Evolutionary conservation across 2,888 invertebrate genomes (phyloP), one percentile per base, ranked within the genome.

Genomic region (Limenitis camilla): DNA sequence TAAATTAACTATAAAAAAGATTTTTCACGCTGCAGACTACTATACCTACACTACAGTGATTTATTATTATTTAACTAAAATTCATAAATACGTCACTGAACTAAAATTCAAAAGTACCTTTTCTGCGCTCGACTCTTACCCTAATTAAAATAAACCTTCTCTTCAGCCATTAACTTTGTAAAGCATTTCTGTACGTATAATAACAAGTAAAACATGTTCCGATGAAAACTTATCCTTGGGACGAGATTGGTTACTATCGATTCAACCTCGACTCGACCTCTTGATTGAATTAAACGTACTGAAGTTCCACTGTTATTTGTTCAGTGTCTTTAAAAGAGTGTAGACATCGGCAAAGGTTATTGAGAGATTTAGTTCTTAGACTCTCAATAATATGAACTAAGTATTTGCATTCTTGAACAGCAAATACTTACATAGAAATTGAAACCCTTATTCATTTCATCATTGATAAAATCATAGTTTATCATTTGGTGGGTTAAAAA

Each of bases 301-400:
- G 53, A 51, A 39, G 42, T 51, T 53, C 50, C 40, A 56, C 40
- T 41, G 53, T 29, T 53, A 52, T 56, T 53, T 53, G 53, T 39
- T 51, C 50, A 44, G 51, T 36, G 40, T 45, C 51, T 46, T 43
- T 35, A n/a, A 39, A 39, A 50, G 39, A 32, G 45, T 27, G 29
- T 32, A 19, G 19, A 19, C 19, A 19, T 19, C 19, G 19, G 19
- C 19, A 19, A 3, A 2, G 19, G 42, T 41, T 46, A 32, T 53
- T 48, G 11, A 52, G 47, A 39, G 47, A 46, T 43, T 49, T 49
- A 43, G 38, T 43, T 29, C 11, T 33, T 10, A 6, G 29, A n/a
- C n/a, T 45, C 10, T 35, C 10, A 38, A 36, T 11, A n/a, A n/a
- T n/a, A n/a, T n/a, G n/a, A n/a, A 45, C 11, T 45, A 29, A 36